Conservation (phyloP, 1,140 invertebrate species). For the Drosophila azteca region DNA sequence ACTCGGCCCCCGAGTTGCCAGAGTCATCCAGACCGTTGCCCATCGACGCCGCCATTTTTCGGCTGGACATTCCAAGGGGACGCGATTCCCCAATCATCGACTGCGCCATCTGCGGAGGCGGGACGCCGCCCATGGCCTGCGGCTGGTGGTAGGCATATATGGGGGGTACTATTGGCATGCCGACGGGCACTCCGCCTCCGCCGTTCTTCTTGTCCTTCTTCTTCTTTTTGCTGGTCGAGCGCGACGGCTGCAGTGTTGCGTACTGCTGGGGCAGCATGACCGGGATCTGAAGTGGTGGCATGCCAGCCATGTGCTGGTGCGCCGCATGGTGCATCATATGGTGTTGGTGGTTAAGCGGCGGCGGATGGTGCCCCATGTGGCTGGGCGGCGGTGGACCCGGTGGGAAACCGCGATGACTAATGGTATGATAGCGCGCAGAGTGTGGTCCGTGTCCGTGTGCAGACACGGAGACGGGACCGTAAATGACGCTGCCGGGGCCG, state of each 20-base stretch:
- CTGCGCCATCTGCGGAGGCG: conserved; percentile 65
- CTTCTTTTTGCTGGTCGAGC: conserved; percentile 85
- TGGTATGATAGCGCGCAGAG: conserved; percentile 75
- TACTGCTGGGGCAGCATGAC: conserved; percentile 81
- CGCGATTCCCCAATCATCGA: conserved; percentile 73
- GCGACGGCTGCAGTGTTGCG: conserved; percentile 75
- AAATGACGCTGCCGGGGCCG: conserved; percentile 65
- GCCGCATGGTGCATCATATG: conserved; percentile 58
- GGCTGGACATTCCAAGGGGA: conserved; percentile 82
- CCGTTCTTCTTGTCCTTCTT: conserved; percentile 86
- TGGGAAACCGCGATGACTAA: conserved; percentile 79
- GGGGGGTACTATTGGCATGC: conserved; percentile 80
- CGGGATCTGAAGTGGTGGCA: conserved; percentile 69
- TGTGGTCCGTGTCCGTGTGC: conserved; percentile 20
- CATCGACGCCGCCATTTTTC: conserved; percentile 85
- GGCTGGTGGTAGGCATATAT: conserved; percentile 76
- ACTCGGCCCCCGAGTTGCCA: conserved; percentile 88
- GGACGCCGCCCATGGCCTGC: conserved; percentile 58
- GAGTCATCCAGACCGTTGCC: conserved; percentile 85
- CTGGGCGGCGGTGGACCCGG: conserved; percentile 42
- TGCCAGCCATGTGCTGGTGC: conserved; percentile 54
- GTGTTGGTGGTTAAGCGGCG: conserved; percentile 47
- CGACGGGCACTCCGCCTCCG: conserved; percentile 79
- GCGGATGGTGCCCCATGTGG: conserved; percentile 41
- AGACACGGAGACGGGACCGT: conserved; percentile 58